Conservation (phyloP, 2,888 invertebrate genomes). For the Anaspis maculata region DNA sequence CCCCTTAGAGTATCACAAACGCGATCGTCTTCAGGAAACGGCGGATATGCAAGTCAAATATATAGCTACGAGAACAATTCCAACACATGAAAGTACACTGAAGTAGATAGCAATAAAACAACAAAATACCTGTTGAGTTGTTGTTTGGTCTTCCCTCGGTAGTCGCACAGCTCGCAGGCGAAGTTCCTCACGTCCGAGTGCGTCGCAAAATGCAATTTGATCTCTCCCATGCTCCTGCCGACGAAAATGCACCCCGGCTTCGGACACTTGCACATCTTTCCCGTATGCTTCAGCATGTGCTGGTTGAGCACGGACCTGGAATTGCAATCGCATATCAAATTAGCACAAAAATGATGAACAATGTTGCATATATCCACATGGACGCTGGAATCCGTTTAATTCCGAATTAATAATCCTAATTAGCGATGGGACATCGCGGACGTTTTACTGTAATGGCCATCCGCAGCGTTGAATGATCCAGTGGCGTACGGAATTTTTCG, state of each 20-base stretch:
- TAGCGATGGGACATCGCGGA: slow-evolving; percentile 11
- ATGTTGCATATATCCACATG: too few species aligned
- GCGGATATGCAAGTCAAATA: too few species aligned
- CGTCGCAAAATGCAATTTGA: slow-evolving; percentile 47
- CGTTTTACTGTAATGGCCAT: slow-evolving; percentile 10
- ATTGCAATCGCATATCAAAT: neutral
- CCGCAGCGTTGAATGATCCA: slow-evolving; percentile 9
- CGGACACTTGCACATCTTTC: slow-evolving; percentile 49
- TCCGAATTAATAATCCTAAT: slow-evolving; percentile 14
- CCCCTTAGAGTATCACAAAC: too few species aligned
- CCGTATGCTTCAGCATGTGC: slow-evolving; percentile 51
- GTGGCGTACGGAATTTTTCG: too few species aligned
- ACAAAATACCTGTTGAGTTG: slow-evolving; percentile 50
- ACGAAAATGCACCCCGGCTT: slow-evolving; percentile 49
- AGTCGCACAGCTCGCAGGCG: slow-evolving; percentile 46
- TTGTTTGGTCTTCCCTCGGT: slow-evolving; percentile 47
- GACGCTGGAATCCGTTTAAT: too few species aligned
- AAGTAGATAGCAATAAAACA: too few species aligned
- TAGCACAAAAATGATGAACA: too few species aligned
- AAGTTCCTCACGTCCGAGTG: slow-evolving; percentile 48
- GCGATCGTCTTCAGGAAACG: too few species aligned
- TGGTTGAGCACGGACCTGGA: slow-evolving; percentile 50
- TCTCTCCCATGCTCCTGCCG: slow-evolving; percentile 48
- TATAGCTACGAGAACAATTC: too few species aligned
- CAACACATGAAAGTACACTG: too few species aligned